Evolutionary conservation across 2,888 invertebrate species (phyloP).

Genomic region (Stenurella melanura): DNA sequence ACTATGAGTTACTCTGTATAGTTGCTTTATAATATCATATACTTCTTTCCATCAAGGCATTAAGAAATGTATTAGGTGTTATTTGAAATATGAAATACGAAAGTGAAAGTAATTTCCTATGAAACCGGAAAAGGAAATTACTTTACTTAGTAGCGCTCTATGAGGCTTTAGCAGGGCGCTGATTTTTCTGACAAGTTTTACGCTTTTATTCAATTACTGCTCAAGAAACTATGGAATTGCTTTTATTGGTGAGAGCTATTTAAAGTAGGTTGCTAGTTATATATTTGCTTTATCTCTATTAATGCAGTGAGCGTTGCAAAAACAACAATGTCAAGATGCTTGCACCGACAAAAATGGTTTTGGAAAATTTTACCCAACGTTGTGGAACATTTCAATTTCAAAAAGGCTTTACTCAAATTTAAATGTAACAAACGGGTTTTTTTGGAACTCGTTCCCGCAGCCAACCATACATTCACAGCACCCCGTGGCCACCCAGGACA

Average conservation of each 20-base stretch:
- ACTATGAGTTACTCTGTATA: not conserved
- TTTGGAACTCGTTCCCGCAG: no score
- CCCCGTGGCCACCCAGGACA: no score
- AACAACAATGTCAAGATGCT: no score
- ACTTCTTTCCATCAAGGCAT: not conserved
- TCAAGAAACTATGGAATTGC: not conserved
- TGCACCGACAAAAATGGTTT: no score
- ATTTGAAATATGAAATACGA: slow-evolving; percentile 3
- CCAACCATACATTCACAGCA: no score
- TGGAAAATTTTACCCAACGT: no score
- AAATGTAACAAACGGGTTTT: no score
- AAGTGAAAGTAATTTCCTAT: slow-evolving; percentile 7
- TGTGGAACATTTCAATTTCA: no score
- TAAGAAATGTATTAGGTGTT: not conserved
- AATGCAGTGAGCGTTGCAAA: no score
- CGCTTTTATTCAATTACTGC: not conserved
- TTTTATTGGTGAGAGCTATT: not conserved
- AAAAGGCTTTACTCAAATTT: no score
- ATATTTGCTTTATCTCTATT: no score
- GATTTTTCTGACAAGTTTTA: not conserved
- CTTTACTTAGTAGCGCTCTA: slow-evolving; percentile 1
- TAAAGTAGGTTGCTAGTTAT: no score
- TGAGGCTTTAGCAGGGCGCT: not conserved
- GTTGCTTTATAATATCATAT: not conserved
- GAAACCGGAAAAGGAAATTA: slow-evolving; percentile 7